These are phyloP conservation scores for Anorthoa munda DNA, from an alignment of 2,888 invertebrate genomes.

Conservation along the genomic window DNA sequence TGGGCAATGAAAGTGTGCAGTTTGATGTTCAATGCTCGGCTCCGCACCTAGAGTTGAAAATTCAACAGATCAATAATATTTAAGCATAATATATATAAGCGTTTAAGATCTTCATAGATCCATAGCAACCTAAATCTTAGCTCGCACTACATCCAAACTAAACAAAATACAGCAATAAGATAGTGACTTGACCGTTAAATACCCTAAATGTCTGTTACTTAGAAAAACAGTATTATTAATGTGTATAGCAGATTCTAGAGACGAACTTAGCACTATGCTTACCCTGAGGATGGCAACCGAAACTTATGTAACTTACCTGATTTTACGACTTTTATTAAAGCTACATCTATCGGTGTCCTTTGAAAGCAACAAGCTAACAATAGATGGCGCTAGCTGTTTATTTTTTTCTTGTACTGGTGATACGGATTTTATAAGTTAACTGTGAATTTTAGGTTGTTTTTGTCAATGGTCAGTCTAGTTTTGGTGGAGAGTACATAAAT, in stretches of 20 bases:
- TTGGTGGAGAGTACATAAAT: background rate
- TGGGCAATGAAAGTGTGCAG: too few species aligned
- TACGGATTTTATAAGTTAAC: constrained; percentile 14
- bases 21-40: too few species aligned
- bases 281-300: constrained; percentile 14
- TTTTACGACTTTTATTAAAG: constrained; percentile 36
- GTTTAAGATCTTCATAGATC: background rate
- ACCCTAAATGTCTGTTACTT: constrained; percentile 52
- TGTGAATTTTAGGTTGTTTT: constrained; percentile 32
- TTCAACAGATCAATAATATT: too few species aligned
- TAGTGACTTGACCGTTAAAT: constrained; percentile 48
- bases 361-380: constrained; percentile 12
- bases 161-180: constrained; percentile 45
- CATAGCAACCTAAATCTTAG: constrained; percentile 10
- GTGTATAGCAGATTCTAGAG: constrained; percentile 61
- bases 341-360: constrained; percentile 42
- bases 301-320: constrained; percentile 31
- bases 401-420: constrained; percentile 25
- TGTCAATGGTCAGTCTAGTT: constrained; percentile 11
- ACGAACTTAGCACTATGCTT: constrained; percentile 43
- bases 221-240: constrained; percentile 70
- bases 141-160: constrained; percentile 38
- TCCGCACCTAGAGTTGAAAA: too few species aligned
- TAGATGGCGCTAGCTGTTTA: constrained; percentile 45
- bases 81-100: too few species aligned